Percentiles rank a stretch among this genome's conserved stretches.
These are phyloP conservation scores for Nudaria mundana DNA, from an alignment of 2,888 invertebrate species.

Conservation along the genomic window DNA sequence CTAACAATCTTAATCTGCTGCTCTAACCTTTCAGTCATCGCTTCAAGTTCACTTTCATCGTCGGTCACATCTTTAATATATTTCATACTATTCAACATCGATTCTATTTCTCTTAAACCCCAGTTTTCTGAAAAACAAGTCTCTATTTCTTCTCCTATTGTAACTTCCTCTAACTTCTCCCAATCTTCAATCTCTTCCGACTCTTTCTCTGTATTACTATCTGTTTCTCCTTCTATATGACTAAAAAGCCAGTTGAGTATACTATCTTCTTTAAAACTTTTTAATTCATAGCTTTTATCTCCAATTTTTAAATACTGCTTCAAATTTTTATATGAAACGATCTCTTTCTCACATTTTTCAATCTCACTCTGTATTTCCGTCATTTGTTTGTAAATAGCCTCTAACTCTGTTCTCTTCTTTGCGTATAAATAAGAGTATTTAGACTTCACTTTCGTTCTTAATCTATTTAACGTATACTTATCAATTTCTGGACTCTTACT, in stretches of 20 bases:
- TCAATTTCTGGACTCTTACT: constrained; percentile 81
- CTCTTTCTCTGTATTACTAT: constrained; percentile 33
- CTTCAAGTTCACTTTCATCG: constrained; percentile 42
- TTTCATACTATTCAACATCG: constrained; percentile 55
- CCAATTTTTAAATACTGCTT: constrained; percentile 49
- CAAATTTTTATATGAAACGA: constrained; percentile 52
- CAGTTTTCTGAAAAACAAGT: constrained; percentile 65
- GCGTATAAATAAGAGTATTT: constrained; percentile 60
- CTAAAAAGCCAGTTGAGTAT: constrained; percentile 61
- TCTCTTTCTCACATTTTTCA: constrained; percentile 63
- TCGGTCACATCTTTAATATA: constrained; percentile 55
- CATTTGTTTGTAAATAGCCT: constrained; percentile 58
- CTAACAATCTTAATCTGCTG: constrained; percentile 45
- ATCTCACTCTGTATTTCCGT: constrained; percentile 59
- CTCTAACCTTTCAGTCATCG: constrained; percentile 52
- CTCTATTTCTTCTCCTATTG: constrained; percentile 39
- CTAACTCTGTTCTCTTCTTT: constrained; percentile 53
- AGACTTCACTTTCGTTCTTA: constrained; percentile 56
- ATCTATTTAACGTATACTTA: constrained; percentile 71
- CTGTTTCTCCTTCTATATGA: constrained; percentile 40
- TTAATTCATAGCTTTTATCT: constrained; percentile 43
- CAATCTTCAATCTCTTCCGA: constrained; percentile 35
- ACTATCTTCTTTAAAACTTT: constrained; percentile 50
- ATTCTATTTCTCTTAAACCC: constrained; percentile 59
- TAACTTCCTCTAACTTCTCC: constrained; percentile 23